These are phyloP conservation scores for Ctenodactylus gundi DNA, from an alignment of 2,113 vertebrate genomes.

Conservation along the genomic window DNA sequence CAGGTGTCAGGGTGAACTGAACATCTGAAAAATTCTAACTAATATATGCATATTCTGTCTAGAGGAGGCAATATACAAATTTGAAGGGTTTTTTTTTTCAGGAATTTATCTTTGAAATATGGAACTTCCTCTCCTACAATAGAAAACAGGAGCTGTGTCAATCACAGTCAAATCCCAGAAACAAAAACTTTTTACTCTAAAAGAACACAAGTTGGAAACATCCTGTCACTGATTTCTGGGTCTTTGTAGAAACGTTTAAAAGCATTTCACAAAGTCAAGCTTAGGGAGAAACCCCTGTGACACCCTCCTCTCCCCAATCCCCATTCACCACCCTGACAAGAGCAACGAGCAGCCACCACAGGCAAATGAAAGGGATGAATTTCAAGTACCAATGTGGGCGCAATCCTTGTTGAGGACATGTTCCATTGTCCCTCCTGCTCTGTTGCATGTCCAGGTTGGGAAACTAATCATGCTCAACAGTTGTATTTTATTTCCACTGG, in stretches of 20 bases:
- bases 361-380: neutral
- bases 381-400: neutral
- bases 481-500: neutral
- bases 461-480: slow-evolving; percentile 33
- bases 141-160: neutral
- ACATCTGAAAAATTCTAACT: no score
- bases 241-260: neutral
- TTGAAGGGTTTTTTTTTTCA: neutral
- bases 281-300: neutral
- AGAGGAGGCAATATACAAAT: neutral
- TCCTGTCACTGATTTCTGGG: neutral
- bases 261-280: neutral
- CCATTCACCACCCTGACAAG: neutral
- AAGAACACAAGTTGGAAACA: neutral
- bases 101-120: slow-evolving; percentile 30
- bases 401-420: neutral
- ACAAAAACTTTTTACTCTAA: neutral
- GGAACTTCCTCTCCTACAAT: neutral
- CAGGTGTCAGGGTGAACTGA: no score
- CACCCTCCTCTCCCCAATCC: accelerated
- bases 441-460: neutral
- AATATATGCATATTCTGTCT: neutral
- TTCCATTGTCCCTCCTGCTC: neutral
- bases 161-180: neutral
- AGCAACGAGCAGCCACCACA: neutral